These are phyloP conservation scores for Dorcus hopei DNA, from an alignment of 2,888 invertebrate genomes.

Conservation along the genomic window DNA sequence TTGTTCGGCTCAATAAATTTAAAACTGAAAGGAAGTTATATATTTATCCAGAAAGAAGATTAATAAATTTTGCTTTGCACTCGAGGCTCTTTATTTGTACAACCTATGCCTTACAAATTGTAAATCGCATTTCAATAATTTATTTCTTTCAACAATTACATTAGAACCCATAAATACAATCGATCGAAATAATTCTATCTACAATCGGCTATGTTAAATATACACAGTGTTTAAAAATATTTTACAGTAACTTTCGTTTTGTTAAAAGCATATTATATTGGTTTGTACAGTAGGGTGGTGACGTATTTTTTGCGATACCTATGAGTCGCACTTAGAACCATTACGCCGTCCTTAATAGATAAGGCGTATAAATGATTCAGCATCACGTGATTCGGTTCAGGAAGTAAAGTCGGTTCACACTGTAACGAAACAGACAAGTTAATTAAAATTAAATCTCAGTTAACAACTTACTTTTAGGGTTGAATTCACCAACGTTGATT, in stretches of 20 bases:
- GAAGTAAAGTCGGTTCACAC: constrained; percentile 97
- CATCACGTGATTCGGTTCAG: constrained; percentile 99
- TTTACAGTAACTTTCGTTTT: no score
- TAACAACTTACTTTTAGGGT: background rate
- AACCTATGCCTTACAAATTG: no score
- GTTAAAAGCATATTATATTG: constrained; percentile 63
- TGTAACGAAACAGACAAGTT: constrained; percentile 51
- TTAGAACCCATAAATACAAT: no score
- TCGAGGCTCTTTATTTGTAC: no score
- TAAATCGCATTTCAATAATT: no score
- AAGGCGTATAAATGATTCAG: constrained; percentile 98
- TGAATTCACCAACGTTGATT: no score
- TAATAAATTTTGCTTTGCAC: no score
- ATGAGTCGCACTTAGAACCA: constrained; percentile 98
- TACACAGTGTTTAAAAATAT: no score
- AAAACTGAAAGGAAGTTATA: no score
- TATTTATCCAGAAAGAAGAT: no score
- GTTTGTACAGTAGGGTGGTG: constrained; percentile 96
- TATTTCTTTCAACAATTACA: no score
- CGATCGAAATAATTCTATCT: background rate
- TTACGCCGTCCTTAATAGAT: constrained; percentile 99
- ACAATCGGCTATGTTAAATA: background rate
- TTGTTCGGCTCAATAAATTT: no score
- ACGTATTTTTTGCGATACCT: constrained; percentile 99
- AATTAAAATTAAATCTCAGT: background rate